phyloP scores from a whole-genome alignment of 2,797 vertebrate genomes.

The Tokudaia tokunoshimensis region DNA sequence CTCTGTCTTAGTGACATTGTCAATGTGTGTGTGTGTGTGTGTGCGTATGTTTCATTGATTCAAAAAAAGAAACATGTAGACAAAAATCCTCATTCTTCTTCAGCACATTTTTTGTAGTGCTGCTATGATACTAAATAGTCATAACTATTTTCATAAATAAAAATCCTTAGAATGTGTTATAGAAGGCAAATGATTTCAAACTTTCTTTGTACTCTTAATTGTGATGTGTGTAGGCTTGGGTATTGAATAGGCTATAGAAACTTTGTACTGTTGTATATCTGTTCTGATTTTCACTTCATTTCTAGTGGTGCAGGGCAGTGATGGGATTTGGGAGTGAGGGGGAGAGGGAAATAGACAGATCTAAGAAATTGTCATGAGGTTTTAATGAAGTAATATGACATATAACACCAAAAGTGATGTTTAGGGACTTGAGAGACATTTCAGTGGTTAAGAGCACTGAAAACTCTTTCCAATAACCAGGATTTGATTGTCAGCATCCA shows the following conservation, averaged over 20 bases:
- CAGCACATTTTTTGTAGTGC: not conserved
- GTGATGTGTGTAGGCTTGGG: not conserved
- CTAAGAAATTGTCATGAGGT: not conserved
- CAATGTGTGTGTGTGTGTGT: not conserved
- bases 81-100: not conserved
- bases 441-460: not conserved
- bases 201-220: not conserved
- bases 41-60: not conserved
- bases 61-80: not conserved
- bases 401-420: not conserved
- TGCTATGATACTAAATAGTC: not conserved
- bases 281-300: not conserved
- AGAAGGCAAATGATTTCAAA: not conserved
- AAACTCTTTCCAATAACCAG: not conserved
- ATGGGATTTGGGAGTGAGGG: accelerated
- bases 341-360: not conserved
- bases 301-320: no score
- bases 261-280: not conserved
- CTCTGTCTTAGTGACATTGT: not conserved
- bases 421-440: no score
- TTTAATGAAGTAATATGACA: not conserved
- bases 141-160: constrained; percentile 38
- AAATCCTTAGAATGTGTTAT: not conserved
- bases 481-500: not conserved
- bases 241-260: not conserved